Conservation (phyloP, 2,888 invertebrate genomes). For the Drosophila histrio region DNA sequence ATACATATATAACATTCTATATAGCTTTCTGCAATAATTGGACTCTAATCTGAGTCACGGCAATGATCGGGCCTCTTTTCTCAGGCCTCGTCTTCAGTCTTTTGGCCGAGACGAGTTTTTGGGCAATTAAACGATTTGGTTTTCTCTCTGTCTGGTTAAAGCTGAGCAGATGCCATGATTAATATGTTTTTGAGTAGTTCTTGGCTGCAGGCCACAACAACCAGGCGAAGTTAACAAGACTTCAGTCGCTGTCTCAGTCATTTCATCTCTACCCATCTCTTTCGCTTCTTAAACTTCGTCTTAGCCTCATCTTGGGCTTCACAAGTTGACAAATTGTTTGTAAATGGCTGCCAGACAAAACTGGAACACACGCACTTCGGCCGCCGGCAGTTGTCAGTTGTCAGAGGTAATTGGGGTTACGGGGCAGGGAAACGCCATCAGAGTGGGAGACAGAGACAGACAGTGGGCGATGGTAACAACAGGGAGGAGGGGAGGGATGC, state of each 20-base stretch:
- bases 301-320: constrained; percentile 5
- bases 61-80: constrained; percentile 43
- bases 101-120: constrained; percentile 20
- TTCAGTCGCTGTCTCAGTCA: background rate
- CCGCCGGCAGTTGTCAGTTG: constrained; percentile 24
- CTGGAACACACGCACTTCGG: constrained; percentile 72
- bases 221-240: constrained; percentile 44
- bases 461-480: too few relatives aligned
- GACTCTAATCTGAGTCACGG: constrained; percentile 63
- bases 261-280: background rate
- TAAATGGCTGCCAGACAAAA: constrained; percentile 75
- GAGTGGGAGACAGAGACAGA: background rate
- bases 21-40: constrained; percentile 63
- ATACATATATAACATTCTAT: background rate
- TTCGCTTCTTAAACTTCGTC: background rate
- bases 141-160: constrained; percentile 11
- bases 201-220: constrained; percentile 59
- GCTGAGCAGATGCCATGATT: constrained; percentile 70
- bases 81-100: constrained; percentile 4
- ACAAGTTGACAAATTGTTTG: constrained; percentile 71
- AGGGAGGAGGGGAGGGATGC: background rate
- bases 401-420: constrained; percentile 9
- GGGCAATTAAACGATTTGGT: constrained; percentile 73
- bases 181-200: constrained; percentile 79
- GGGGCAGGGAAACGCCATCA: constrained; percentile 1